A percentile compares a stretch with the other conserved stretches of the same genome.
Conservation (phyloP, 2,113 vertebrate genomes). For the Falco punctatus region DNA sequence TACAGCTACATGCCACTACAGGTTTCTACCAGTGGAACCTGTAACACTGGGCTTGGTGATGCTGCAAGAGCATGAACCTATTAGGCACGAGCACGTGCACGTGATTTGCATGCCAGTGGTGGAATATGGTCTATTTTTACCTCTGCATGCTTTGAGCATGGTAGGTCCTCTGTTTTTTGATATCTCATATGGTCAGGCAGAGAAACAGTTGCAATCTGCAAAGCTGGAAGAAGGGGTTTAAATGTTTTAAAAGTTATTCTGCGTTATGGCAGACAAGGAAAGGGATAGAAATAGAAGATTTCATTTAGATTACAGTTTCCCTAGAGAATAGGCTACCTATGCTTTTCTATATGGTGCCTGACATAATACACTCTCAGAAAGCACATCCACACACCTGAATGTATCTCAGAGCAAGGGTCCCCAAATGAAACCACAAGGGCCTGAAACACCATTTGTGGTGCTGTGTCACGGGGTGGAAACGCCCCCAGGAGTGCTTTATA, state of each 20-base stretch:
- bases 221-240: not conserved
- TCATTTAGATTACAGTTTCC: slow-evolving; percentile 16
- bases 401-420: not conserved
- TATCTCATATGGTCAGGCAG: not conserved
- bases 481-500: not conserved
- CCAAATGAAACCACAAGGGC: not conserved
- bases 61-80: not conserved
- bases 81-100: not conserved
- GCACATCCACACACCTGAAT: not conserved
- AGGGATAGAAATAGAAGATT: not conserved
- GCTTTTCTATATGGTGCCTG: not conserved
- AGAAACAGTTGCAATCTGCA: not conserved
- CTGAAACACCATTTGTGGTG: not conserved
- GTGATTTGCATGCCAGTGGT: not conserved
- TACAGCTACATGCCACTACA: not conserved
- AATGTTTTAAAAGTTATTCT: not conserved
- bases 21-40: not conserved
- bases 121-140: not conserved
- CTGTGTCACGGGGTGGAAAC: not conserved
- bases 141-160: not conserved
- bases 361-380: not conserved
- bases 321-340: not conserved
- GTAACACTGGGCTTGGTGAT: not conserved
- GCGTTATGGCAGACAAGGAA: not conserved
- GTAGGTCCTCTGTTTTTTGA: not conserved